Evolutionary conservation across 2,888 invertebrate genomes (phyloP), one percentile per base, ranked within the genome.

Genomic region (Amphipyra berbera): DNA sequence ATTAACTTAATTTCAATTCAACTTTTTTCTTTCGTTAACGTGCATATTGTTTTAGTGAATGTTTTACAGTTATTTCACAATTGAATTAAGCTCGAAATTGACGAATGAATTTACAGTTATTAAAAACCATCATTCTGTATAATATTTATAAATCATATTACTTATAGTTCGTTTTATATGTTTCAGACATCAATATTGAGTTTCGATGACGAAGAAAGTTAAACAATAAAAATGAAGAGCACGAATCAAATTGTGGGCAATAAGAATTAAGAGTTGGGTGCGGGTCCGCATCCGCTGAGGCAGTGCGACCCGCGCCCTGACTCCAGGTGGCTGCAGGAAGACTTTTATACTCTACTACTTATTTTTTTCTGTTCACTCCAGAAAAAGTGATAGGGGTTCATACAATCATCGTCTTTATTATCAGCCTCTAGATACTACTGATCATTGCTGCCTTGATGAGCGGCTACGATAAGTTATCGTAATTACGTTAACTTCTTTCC

Each of bases 1-100:
- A 88, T 89, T 90, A 89, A 90, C 88, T 90, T 91, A 90, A 90
- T 90, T 90, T 86, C 82, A 84, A 86, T 86, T 83, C 84, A 80
- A 85, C 84, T 82, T 88, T 89, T 88, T 89, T 88, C 87, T 90
- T 87, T 88, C 87, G 82, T 89, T 88, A 89, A 82, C 83, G 81
- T 72, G 75, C 78, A 76, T 80, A 87, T 87, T 88, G 84, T 86
- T 84, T 79, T 72, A 82, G 69, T 76, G 73, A 82, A 83, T 82
- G 77, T 81, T 85, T 82, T 69, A 79, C 80, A 78, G 77, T 79
- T 82, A 68, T 81, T 78, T 78, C 79, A 63, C 66, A 68, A 62
- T 72, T 64, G 46, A 67, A 78, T 59, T 69, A 40, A 49, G 53
- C 4, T n/a, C n/a, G 41, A 41, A 40, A 47, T 37, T 50, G 15